A percentile compares a stretch with the other conserved stretches of the same genome.
These are phyloP conservation scores for Zoroaster sp. DNA, from an alignment of 53 echinoderm and acorn worm genomes.

Conservation along the genomic window DNA sequence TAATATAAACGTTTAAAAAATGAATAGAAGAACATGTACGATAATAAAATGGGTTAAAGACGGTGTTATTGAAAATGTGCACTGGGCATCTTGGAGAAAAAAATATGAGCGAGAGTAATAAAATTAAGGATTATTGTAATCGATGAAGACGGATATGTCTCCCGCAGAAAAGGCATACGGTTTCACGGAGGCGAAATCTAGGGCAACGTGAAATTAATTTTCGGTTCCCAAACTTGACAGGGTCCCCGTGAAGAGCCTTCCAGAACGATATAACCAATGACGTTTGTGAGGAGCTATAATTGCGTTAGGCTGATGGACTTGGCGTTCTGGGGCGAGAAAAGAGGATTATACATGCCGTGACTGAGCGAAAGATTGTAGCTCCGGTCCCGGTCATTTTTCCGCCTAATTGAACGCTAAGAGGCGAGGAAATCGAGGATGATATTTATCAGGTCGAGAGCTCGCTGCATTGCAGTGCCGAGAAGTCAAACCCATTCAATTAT, in stretches of 20 bases:
- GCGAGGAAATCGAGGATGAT: slow-evolving; percentile 12
- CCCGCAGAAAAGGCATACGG: not conserved
- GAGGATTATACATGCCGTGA: not conserved
- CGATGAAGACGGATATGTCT: not conserved
- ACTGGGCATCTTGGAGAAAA: not conserved
- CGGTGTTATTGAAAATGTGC: not conserved
- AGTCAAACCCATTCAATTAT: not conserved
- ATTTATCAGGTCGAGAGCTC: not conserved
- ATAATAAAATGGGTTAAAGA: not conserved
- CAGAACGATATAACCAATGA: slow-evolving; percentile 28
- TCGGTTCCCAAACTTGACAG: slow-evolving; percentile 34
- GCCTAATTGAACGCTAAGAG: slow-evolving; percentile 43
- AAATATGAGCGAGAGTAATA: slow-evolving; percentile 25
- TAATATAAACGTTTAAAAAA: not conserved
- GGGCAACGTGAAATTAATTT: slow-evolving; percentile 60
- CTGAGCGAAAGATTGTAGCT: not conserved
- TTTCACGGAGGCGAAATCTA: slow-evolving; percentile 7
- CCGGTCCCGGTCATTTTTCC: slow-evolving; percentile 17
- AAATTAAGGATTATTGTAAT: slow-evolving; percentile 45
- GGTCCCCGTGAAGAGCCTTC: not conserved
- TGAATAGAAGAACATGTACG: not conserved
- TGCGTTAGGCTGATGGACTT: slow-evolving; percentile 32
- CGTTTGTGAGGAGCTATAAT: slow-evolving; percentile 29
- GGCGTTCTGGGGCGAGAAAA: not conserved
- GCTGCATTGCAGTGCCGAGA: not conserved